Evolutionary conservation across 2,113 vertebrate species (phyloP), one percentile per base, ranked within the genome.

Genomic region (Symphodus melops): DNA sequence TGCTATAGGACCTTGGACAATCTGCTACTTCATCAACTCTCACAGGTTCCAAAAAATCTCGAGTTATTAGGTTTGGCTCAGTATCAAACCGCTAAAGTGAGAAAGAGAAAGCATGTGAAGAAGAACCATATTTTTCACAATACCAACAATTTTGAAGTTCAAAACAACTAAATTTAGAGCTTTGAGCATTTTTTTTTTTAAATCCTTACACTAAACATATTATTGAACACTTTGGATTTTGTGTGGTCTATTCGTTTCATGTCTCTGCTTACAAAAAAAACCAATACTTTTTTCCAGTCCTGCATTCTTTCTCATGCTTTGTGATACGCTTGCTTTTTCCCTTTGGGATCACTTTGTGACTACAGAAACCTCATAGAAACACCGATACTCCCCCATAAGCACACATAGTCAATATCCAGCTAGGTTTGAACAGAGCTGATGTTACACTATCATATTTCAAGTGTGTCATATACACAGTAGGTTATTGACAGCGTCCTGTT

Each of bases 401-500:
- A 88, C 79, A 44, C 85, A 84, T 39, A 84, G 67, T 78, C 83
- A 72, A 90, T 91, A 87, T n/a, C 5, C 56, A 83, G 82, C 74
- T 58, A 77, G 79, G 75, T 84, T 79, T 83, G 59, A 57, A 73
- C 71, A 53, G 72, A 84, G 88, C 87, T 91, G 72, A 68, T 74
- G 73, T 88, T 89, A 84, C 87, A 57, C 61, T 81, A 83, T 92
- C 84, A 61, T 83, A 81, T 92, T 77, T 88, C 83, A 83, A 46
- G 41, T 75, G 72, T 83, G 76, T 67, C 83, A 81, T 67, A 75
- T 87, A 82, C 72, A 72, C 72, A 87, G 77, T 57, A 16, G 60
- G 42, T 57, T 88, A 90, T 88, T 90, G 89, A 84, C 86, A 84
- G 68, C 53, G 68, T 90, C 71, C 72, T 82, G 89, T 86, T 85